These are phyloP conservation scores for Drosophila glabriapex DNA, from an alignment of 2,888 invertebrate species.

Conservation along the genomic window DNA sequence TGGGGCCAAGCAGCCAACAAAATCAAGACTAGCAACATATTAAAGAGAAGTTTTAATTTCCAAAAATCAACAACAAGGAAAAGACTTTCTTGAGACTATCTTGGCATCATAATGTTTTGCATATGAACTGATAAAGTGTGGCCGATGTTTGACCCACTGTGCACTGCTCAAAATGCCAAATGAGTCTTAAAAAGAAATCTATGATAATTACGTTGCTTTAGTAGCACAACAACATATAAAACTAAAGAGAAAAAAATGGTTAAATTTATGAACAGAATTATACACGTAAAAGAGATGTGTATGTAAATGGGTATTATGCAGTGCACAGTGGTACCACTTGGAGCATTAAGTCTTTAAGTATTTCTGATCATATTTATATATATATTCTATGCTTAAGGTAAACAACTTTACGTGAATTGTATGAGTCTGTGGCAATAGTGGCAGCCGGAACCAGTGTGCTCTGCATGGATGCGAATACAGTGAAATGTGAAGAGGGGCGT, in stretches of 20 bases:
- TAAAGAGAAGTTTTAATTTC: background rate
- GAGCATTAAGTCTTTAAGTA: background rate
- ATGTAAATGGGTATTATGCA: constrained; percentile 21
- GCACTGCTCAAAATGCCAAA: background rate
- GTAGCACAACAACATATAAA: background rate
- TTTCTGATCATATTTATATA: background rate
- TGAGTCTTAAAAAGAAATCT: constrained; percentile 10
- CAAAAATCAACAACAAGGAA: background rate
- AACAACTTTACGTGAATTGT: background rate
- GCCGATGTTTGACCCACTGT: constrained; percentile 17
- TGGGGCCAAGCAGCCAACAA: constrained; percentile 12
- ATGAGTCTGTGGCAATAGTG: background rate
- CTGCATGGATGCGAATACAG: background rate
- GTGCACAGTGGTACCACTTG: constrained; percentile 36
- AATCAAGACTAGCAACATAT: background rate
- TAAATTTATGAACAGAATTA: constrained; percentile 20
- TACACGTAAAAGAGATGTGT: background rate
- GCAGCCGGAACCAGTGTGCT: constrained; percentile 43
- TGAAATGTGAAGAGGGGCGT: background rate
- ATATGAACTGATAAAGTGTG: background rate
- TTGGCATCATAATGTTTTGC: background rate
- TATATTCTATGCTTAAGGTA: background rate
- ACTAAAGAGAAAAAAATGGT: constrained; percentile 4
- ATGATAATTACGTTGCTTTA: constrained; percentile 8
- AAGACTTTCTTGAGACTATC: background rate